These are phyloP conservation scores for Apotomis betuletana DNA, from an alignment of 2,888 invertebrate species.

Conservation along the genomic window DNA sequence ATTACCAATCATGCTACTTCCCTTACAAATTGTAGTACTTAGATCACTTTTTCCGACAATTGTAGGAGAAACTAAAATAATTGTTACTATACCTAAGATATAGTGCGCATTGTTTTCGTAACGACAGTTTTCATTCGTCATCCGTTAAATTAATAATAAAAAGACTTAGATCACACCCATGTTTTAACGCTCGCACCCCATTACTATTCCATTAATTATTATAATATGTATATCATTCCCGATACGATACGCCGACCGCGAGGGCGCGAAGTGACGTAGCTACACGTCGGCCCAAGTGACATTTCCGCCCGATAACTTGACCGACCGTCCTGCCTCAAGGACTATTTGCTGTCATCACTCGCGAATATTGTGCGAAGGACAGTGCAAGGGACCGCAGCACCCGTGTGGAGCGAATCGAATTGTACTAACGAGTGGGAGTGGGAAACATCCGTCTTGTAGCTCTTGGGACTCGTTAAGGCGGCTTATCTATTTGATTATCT, in stretches of 20 bases:
- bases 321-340: slow-evolving; percentile 51
- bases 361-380: slow-evolving; percentile 32
- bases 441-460: slow-evolving; percentile 21
- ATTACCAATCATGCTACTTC: neutral
- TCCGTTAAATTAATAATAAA: neutral
- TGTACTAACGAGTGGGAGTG: slow-evolving; percentile 30
- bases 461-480: slow-evolving; percentile 16
- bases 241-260: slow-evolving; percentile 47
- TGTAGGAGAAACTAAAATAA: no score
- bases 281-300: slow-evolving; percentile 65
- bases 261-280: slow-evolving; percentile 60
- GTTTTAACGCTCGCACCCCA: slow-evolving; percentile 5
- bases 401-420: slow-evolving; percentile 28
- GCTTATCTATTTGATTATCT: slow-evolving; percentile 24
- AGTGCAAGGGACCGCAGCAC: slow-evolving; percentile 26
- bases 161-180: neutral
- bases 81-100: no score
- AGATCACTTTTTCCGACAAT: neutral
- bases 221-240: slow-evolving; percentile 17
- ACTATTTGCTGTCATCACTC: slow-evolving; percentile 45
- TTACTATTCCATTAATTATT: slow-evolving; percentile 11
- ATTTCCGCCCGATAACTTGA: slow-evolving; percentile 73
- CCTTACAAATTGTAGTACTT: neutral
- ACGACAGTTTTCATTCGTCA: neutral
- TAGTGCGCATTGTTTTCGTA: no score